Evolutionary conservation across 2,888 invertebrate genomes (phyloP), one percentile per base, ranked within the genome.

Genomic region (Pelosia muscerda): DNA sequence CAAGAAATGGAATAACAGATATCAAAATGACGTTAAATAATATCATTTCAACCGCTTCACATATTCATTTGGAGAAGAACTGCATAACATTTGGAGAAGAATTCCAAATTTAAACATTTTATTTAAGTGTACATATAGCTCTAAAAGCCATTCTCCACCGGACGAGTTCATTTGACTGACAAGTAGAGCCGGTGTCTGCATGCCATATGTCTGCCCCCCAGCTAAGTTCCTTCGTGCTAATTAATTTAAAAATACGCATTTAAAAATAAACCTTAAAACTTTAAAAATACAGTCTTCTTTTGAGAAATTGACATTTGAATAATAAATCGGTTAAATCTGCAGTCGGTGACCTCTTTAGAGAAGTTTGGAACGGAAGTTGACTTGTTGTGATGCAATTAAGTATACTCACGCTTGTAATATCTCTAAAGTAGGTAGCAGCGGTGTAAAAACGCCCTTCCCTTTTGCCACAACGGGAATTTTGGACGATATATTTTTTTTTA

Each of bases 131-230:
- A 55, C 13, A 23, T 6, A 64, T 62, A 54, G 58, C 42, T 63
- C 11, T 22, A 63, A 65, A 68, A 65, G 11, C 25, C 57, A 61
- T 26, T 65, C 63, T 38, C 56, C 58, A 71, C 55, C 67, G 60
- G 59, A 70, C 66, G 58, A 15, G 3, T 9, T 42, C 58, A 55
- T 63, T 31, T 38, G 25, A 71, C 63, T 25, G 66, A 72, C 68
- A 69, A 53, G 66, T 69, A 63, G 66, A 61, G 66, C 63, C 28
- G 28, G 58, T 66, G 56, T 72, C 71, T 79, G 81, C 64, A 72
- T 53, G 71, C 81, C 86, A 87, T 71, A 86, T 86, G 86, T 84
- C 75, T 71, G 74, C 82, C 81, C 80, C 80, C 78, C 76, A 73
- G 82, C 80, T 5, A 67, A 69, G 81, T 83, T 87, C 84, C n/a